Conservation (phyloP, 2,888 invertebrate species). For the Agrotis puta region DNA sequence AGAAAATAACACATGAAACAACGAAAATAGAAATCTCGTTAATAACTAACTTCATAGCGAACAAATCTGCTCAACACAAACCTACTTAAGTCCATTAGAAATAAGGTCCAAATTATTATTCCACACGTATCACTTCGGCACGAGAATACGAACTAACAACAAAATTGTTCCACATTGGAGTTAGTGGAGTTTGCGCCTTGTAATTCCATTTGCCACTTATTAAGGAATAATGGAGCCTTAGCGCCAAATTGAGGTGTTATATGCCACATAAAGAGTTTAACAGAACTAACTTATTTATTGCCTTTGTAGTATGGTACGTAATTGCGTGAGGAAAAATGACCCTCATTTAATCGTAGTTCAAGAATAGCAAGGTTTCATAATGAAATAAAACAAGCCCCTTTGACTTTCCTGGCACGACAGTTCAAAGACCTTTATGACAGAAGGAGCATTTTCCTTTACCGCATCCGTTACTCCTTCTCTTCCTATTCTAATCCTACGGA, state of each 20-base stretch:
- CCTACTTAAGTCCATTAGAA: constrained; percentile 29
- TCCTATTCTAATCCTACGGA: neutral
- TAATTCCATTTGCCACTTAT: constrained; percentile 46
- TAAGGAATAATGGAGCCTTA: constrained; percentile 43
- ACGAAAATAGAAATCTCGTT: neutral
- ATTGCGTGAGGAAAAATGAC: constrained; percentile 1
- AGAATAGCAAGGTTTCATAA: neutral
- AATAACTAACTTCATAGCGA: constrained; percentile 4
- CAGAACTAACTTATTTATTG: neutral
- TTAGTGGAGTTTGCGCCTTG: constrained; percentile 44
- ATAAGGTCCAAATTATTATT: constrained; percentile 49
- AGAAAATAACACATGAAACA: constrained; percentile 1
- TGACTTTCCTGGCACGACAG: constrained; percentile 12
- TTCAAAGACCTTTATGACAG: constrained; percentile 14
- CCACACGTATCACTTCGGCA: constrained; percentile 37
- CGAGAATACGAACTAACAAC: constrained; percentile 36
- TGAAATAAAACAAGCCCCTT: constrained; percentile 9
- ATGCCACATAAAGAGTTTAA: constrained; percentile 12
- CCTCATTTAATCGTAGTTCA: constrained; percentile 22
- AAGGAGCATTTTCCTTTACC: neutral
- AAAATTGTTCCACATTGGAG: constrained; percentile 46
- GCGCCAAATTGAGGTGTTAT: constrained; percentile 24
- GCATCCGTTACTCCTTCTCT: constrained; percentile 12
- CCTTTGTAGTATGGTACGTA: neutral
- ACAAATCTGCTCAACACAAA: constrained; percentile 28